Evolutionary conservation across 2,113 vertebrate genomes (phyloP).

Genomic region (Clarias batrachus): DNA sequence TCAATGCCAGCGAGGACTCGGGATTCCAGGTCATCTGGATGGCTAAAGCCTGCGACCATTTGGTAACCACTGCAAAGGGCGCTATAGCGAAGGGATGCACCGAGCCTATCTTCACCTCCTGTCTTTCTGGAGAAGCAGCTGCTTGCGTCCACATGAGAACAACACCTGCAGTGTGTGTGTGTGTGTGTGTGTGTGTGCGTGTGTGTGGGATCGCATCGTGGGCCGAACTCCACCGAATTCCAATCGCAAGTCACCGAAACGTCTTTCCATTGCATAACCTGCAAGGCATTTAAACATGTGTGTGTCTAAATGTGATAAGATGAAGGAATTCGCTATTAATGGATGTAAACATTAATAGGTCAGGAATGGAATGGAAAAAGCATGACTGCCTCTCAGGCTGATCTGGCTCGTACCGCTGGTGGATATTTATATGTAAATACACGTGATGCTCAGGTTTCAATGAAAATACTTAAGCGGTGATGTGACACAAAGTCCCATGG

Average conservation of each 20-base stretch:
- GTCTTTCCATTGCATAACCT: conserved; percentile 52
- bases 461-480: conserved; percentile 63
- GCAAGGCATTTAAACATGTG: conserved; percentile 33
- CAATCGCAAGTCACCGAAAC: conserved; percentile 23
- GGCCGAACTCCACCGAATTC: conserved; percentile 27
- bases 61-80: conserved; percentile 28
- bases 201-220: background rate
- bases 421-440: conserved; percentile 57
- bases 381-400: conserved; percentile 32
- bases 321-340: conserved; percentile 53
- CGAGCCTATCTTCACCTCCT: conserved; percentile 26
- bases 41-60: conserved; percentile 39
- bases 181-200: background rate
- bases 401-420: conserved; percentile 22
- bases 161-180: conserved; percentile 6
- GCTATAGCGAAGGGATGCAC: conserved; percentile 11
- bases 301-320: conserved; percentile 47
- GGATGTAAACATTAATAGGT: conserved; percentile 54
- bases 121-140: conserved; percentile 5
- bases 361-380: conserved; percentile 57
- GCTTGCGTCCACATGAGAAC: conserved; percentile 18
- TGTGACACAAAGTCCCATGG: conserved; percentile 55
- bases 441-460: conserved; percentile 65
- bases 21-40: conserved; percentile 56
- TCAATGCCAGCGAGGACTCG: conserved; percentile 43